These are phyloP conservation scores for Trachurus trachurus DNA, from an alignment of 2,797 vertebrate species.

Conservation along the genomic window DNA sequence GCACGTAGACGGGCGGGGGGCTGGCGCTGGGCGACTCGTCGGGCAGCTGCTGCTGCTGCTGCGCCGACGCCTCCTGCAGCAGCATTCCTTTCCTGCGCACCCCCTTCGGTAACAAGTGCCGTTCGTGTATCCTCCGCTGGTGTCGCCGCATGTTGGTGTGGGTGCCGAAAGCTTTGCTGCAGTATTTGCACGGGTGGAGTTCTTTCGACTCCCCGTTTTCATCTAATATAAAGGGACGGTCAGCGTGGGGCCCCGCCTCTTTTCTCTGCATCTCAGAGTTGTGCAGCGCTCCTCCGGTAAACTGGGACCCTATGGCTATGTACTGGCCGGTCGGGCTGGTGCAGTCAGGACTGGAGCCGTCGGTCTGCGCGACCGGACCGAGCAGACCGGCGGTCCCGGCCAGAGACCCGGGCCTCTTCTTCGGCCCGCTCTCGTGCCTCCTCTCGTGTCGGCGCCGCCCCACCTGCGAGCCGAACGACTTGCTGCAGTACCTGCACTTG, in stretches of 20 bases:
- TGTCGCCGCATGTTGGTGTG: constrained; percentile 98
- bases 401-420: constrained; percentile 86
- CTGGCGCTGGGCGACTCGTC: constrained; percentile 79
- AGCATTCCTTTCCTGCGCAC: constrained; percentile 95
- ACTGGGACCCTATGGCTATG: constrained; percentile 76
- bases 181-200: constrained; percentile 96
- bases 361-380: constrained; percentile 77
- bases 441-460: constrained; percentile 95
- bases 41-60: constrained; percentile 74
- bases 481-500: constrained; percentile 96
- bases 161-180: constrained; percentile 97
- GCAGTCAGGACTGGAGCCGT: constrained; percentile 84
- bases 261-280: constrained; percentile 77
- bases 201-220: constrained; percentile 95
- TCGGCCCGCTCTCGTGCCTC: constrained; percentile 92
- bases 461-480: constrained; percentile 96
- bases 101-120: constrained; percentile 96
- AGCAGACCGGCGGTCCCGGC: constrained; percentile 74
- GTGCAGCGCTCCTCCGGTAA: constrained; percentile 78
- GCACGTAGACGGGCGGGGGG: constrained; percentile 88
- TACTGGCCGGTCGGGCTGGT: constrained; percentile 73
- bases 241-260: constrained; percentile 67
- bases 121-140: constrained; percentile 96
- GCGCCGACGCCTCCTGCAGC: constrained; percentile 86
- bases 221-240: constrained; percentile 84